Percentiles rank a stretch among this genome's conserved stretches.
phyloP scores from a whole-genome alignment of 2,113 vertebrate genomes.

The Myiozetetes cayanensis region DNA sequence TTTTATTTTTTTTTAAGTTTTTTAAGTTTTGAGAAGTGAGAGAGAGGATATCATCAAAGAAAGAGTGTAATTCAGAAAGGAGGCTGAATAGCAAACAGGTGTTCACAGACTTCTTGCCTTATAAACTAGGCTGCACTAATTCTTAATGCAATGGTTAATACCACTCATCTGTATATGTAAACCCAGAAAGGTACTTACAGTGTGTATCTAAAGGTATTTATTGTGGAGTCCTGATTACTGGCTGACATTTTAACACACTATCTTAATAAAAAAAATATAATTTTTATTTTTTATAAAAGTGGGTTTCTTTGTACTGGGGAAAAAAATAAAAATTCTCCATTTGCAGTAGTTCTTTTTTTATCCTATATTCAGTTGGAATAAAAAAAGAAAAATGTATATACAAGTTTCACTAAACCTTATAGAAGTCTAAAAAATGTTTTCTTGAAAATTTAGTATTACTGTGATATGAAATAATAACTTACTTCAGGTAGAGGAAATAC shows the following conservation, averaged over 20 bases:
- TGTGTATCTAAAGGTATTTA: neutral
- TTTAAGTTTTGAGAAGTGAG: neutral
- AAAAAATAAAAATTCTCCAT: neutral
- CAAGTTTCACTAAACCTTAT: neutral
- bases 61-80: neutral
- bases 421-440: neutral
- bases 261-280: neutral
- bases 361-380: neutral
- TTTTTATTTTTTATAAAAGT: neutral
- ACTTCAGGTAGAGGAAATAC: neutral
- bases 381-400: neutral
- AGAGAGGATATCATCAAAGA: neutral
- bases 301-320: fast-evolving
- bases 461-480: neutral
- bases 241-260: neutral
- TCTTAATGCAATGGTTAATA: neutral
- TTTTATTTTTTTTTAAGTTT: neutral
- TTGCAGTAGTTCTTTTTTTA: neutral
- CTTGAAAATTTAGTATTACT: neutral
- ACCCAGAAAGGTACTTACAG: neutral
- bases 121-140: neutral
- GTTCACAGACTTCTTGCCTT: neutral
- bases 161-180: neutral
- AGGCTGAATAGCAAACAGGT: neutral
- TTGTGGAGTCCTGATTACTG: neutral